Evolutionary conservation across 2,797 vertebrate genomes (phyloP).

Genomic region (Adelosebastes latens): DNA sequence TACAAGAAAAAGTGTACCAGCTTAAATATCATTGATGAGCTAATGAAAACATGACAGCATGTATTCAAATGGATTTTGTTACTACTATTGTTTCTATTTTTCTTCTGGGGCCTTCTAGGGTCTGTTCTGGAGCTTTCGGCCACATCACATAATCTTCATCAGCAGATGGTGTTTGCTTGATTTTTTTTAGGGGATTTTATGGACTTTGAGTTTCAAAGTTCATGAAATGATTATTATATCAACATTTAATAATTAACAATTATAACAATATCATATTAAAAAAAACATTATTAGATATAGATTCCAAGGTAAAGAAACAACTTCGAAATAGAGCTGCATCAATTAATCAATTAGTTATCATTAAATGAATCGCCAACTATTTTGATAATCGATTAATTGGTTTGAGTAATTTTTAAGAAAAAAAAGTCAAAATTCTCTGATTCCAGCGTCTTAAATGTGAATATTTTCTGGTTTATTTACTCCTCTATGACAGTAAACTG

Average conservation of each 20-base stretch:
- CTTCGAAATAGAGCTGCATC: background rate
- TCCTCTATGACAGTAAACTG: too few relatives aligned
- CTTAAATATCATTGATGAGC: background rate
- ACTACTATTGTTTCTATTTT: background rate
- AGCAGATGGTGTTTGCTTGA: too few relatives aligned
- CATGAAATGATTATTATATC: background rate
- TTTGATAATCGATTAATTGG: too few relatives aligned
- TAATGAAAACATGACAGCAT: background rate
- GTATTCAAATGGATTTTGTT: background rate
- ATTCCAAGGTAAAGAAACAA: background rate
- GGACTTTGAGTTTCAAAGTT: background rate
- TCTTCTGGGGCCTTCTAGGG: background rate
- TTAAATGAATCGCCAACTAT: too few relatives aligned
- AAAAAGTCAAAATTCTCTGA: accelerated
- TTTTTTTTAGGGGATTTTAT: background rate
- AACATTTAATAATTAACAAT: background rate
- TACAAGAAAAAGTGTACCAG: background rate
- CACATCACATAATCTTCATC: too few relatives aligned
- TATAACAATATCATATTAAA: background rate
- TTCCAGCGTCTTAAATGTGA: too few relatives aligned
- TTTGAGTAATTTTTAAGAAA: too few relatives aligned
- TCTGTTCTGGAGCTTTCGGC: background rate
- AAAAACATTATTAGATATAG: too few relatives aligned
- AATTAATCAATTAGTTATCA: too few relatives aligned
- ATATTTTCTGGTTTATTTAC: too few relatives aligned